phyloP scores from a whole-genome alignment of 1,140 invertebrate genomes.

The Bombus waltoni region DNA sequence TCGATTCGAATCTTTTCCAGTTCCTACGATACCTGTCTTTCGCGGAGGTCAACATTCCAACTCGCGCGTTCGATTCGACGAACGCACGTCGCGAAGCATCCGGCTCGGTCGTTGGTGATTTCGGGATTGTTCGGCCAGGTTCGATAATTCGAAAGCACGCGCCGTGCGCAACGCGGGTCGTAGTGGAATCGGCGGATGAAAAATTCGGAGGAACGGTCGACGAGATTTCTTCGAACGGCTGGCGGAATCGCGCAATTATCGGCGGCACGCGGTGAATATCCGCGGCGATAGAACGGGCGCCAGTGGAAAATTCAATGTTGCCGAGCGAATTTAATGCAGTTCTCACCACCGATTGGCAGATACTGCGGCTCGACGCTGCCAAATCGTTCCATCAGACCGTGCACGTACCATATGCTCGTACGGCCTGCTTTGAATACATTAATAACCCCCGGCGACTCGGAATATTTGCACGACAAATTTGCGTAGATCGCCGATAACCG shows the following conservation, averaged over 20 bases:
- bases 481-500: conserved; percentile 33
- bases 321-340: conserved; percentile 65
- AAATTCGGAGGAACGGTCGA: neutral
- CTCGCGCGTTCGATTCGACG: no score
- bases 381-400: conserved; percentile 64
- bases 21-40: no score
- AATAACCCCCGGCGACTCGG: conserved; percentile 39
- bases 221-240: neutral
- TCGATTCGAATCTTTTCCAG: no score
- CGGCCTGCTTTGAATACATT: conserved; percentile 59
- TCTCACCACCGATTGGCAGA: conserved; percentile 68
- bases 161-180: no score
- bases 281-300: conserved; percentile 31
- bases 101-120: no score
- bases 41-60: no score
- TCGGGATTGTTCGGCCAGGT: no score
- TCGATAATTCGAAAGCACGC: no score
- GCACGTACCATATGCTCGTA: conserved; percentile 42
- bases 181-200: neutral
- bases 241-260: neutral
- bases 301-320: conserved; percentile 65
- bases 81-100: no score
- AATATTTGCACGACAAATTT: conserved; percentile 51
- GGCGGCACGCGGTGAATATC: neutral
- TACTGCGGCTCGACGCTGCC: conserved; percentile 62